Percentiles rank a stretch among this genome's conserved stretches.
Evolutionary conservation across 2,797 vertebrate genomes (phyloP).

Genomic region (Calcarius lapponicus): DNA sequence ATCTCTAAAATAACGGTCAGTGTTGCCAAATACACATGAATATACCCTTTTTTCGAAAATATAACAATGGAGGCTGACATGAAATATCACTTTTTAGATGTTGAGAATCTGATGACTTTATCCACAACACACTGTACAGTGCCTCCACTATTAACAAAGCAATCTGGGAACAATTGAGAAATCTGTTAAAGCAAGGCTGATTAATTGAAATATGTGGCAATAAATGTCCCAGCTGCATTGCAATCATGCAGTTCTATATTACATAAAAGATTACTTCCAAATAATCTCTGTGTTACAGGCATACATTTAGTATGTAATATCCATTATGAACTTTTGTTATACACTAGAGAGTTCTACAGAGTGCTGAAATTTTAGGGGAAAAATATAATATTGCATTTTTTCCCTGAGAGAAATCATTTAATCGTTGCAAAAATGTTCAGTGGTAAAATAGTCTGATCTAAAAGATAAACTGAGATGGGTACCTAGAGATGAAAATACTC

Average conservation of each 20-base stretch:
- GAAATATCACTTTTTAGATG: background rate
- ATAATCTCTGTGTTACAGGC: background rate
- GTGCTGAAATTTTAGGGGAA: background rate
- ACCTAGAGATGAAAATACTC: background rate
- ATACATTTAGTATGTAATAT: background rate
- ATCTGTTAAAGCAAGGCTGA: background rate
- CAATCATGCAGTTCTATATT: background rate
- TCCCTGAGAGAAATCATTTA: background rate
- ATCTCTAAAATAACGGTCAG: background rate
- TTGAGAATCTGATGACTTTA: background rate
- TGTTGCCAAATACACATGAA: background rate
- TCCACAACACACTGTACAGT: background rate
- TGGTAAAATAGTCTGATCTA: background rate
- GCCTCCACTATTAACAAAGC: background rate
- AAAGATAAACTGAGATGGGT: background rate
- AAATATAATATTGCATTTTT: background rate
- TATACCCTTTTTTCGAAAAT: background rate
- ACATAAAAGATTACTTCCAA: constrained; percentile 3
- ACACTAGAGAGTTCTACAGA: background rate
- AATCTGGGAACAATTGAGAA: background rate
- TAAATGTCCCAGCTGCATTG: background rate
- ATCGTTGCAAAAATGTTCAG: background rate
- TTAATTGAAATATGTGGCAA: constrained; percentile 31
- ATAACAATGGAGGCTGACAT: background rate
- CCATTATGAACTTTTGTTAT: constrained; percentile 3